These are phyloP conservation scores for Cyrtonyx montezumae DNA, from an alignment of 2,113 vertebrate genomes.

Conservation along the genomic window DNA sequence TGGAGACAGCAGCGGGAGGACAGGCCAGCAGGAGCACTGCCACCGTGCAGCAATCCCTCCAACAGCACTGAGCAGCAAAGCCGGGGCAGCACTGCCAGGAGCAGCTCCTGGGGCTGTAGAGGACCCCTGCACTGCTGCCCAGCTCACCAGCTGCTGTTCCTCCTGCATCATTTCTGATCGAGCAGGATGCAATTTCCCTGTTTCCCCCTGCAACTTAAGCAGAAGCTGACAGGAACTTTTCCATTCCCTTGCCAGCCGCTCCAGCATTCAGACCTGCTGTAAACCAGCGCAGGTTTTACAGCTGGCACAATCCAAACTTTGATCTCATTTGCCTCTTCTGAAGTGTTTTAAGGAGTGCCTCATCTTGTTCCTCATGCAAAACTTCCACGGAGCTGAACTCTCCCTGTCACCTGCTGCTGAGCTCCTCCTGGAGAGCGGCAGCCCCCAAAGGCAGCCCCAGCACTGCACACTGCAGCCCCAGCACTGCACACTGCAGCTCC, in stretches of 20 bases:
- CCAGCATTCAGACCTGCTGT: background rate
- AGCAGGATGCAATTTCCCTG: background rate
- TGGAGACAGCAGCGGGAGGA: background rate
- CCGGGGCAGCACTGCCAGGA: too few relatives aligned
- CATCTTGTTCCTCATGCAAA: background rate
- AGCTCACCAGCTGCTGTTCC: background rate
- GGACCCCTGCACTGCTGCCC: background rate
- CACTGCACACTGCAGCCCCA: too few relatives aligned
- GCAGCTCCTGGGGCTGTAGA: background rate
- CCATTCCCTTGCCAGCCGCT: background rate
- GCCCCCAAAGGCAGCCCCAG: too few relatives aligned
- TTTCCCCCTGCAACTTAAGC: background rate
- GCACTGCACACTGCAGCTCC: too few relatives aligned
- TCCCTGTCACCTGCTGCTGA: fast-evolving
- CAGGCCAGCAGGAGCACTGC: too few relatives aligned
- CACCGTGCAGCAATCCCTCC: too few relatives aligned
- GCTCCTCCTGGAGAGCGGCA: background rate
- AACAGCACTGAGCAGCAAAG: background rate
- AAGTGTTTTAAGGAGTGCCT: background rate
- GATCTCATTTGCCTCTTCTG: background rate
- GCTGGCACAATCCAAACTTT: background rate
- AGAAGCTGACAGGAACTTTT: background rate
- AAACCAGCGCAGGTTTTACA: background rate
- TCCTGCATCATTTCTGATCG: background rate
- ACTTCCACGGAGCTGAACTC: fast-evolving